phyloP scores from a whole-genome alignment of 2,888 invertebrate species.

The Cheilosia soror region DNA sequence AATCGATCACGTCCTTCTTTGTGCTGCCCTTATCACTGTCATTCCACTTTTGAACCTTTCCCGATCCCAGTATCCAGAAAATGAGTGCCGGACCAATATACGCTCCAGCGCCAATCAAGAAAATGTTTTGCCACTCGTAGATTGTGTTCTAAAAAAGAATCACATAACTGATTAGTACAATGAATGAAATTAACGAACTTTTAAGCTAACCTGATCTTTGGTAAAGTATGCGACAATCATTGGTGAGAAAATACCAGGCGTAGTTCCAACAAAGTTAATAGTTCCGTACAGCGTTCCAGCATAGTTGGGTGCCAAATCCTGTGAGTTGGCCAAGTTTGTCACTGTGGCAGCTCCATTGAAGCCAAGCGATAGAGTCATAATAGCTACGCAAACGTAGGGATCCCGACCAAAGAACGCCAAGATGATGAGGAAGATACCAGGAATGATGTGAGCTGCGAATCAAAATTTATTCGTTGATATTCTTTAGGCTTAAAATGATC shows the following conservation, averaged over 20 bases:
- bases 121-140: slow-evolving; percentile 89
- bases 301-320: slow-evolving; percentile 90
- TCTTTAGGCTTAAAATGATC: not conserved
- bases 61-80: slow-evolving; percentile 89
- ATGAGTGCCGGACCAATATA: slow-evolving; percentile 89
- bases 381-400: slow-evolving; percentile 86
- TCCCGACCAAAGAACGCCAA: slow-evolving; percentile 87
- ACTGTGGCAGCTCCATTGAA: slow-evolving; percentile 87
- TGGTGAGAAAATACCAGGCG: slow-evolving; percentile 89
- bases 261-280: slow-evolving; percentile 89
- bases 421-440: slow-evolving; percentile 85
- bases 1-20: slow-evolving; percentile 80
- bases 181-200: not conserved
- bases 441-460: slow-evolving; percentile 85
- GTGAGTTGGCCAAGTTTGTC: slow-evolving; percentile 86
- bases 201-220: slow-evolving; percentile 77
- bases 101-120: slow-evolving; percentile 88
- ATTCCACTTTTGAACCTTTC: slow-evolving; percentile 90
- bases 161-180: too few relatives aligned
- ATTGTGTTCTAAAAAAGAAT: slow-evolving; percentile 87
- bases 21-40: slow-evolving; percentile 81
- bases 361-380: slow-evolving; percentile 89
- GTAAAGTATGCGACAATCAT: slow-evolving; percentile 86
- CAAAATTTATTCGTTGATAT: slow-evolving; percentile 69
- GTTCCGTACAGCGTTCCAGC: slow-evolving; percentile 90